phyloP scores from a whole-genome alignment of 1,140 invertebrate genomes.

The Euglossa dilemma region DNA sequence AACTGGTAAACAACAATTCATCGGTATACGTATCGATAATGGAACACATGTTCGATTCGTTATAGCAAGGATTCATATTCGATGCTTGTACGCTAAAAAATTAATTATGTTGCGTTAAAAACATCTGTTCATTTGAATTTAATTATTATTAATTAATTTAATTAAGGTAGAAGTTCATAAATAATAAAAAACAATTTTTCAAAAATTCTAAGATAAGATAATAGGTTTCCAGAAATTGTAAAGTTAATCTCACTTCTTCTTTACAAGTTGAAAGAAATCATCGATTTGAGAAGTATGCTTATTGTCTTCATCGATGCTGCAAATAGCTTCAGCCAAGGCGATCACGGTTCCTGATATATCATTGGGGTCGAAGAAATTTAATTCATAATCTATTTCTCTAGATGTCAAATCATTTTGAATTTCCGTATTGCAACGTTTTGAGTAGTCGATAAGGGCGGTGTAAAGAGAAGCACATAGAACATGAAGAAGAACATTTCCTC shows the following conservation, averaged over 20 bases:
- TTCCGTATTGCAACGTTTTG: conserved; percentile 8
- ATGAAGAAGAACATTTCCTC: conserved; percentile 87
- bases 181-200: too few species aligned
- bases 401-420: conserved; percentile 37
- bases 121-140: neutral
- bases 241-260: conserved; percentile 71
- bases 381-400: conserved; percentile 22
- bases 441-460: conserved; percentile 42
- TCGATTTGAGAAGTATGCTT: conserved; percentile 88
- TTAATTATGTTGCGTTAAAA: neutral
- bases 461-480: conserved; percentile 55
- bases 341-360: conserved; percentile 72
- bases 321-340: conserved; percentile 88
- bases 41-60: conserved; percentile 33
- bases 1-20: conserved; percentile 77
- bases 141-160: too few species aligned
- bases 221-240: neutral
- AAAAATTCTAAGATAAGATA: too few species aligned
- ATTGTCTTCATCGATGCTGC: conserved; percentile 89
- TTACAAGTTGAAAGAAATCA: conserved; percentile 83
- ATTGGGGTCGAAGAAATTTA: conserved; percentile 65
- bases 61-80: neutral
- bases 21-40: conserved; percentile 79
- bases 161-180: too few species aligned
- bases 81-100: conserved; percentile 56